Base-by-base conservation (phyloP, 2,888 invertebrate genomes). In the Dyspetes luteomarginatus region DNA sequence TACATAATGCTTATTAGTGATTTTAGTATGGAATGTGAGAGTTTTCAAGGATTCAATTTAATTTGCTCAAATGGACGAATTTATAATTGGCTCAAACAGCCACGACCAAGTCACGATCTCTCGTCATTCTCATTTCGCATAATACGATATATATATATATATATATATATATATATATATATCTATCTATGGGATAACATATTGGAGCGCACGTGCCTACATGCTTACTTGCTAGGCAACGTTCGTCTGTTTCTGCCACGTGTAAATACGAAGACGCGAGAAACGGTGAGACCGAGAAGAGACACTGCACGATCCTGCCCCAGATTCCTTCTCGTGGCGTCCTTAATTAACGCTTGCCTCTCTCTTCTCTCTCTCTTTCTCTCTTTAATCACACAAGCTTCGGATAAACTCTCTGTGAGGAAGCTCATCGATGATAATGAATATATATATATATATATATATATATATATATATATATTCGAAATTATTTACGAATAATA, bases 371-470 rank as follows among this genome's bases (percentile, higher is more conserved):
- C 82, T 83, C 82, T 74, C 85, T 83, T 84, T 86, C 83, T 76
- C 83, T 83, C 80, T 64, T 78, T 82, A 62, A n/a, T 24, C 26
- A 60, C 84, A 83, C 86, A 85, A 83, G 87, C 85, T 87, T 88
- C 85, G 87, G 88, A 88, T 88, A 88, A 87, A 88, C 86, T 77
- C 64, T 28, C 22, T 64, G 36, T 30, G 76, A 68, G 68, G 69
- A 79, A 83, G 73, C 78, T 73, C 69, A 50, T 73, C 77, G 77
- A 77, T 77, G 77, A 81, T 77, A 69, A 81, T 81, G 72, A 81
- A 77, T 81, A 73, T n/a, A n/a, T n/a, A n/a, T n/a, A n/a, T n/a
- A n/a, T n/a, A n/a, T n/a, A n/a, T n/a, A n/a, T n/a, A n/a, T n/a
- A n/a, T n/a, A n/a, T n/a, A n/a, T n/a, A n/a, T n/a, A n/a, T n/a